Conservation (phyloP, 2,797 vertebrate genomes). For the Rhinophrynus dorsalis region DNA sequence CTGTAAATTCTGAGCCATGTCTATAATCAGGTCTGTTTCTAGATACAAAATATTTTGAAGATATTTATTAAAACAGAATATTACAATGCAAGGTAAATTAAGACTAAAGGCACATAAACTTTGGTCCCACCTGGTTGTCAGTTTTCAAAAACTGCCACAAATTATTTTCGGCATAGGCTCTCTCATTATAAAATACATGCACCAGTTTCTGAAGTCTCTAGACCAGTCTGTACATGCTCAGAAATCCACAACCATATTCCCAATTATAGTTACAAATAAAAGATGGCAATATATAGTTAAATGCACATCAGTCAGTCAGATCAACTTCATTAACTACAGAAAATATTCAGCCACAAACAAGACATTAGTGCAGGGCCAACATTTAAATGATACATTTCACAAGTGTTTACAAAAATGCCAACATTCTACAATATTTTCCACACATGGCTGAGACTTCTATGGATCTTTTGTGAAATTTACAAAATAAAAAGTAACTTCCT, state of each 20-base stretch:
- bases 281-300: conserved; percentile 80
- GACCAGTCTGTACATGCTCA: conserved; percentile 86
- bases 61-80: conserved; percentile 85
- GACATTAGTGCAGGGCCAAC: conserved; percentile 81
- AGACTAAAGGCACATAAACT: conserved; percentile 98
- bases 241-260: conserved; percentile 84
- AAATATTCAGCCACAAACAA: conserved; percentile 83
- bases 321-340: conserved; percentile 82
- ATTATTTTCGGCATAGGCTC: conserved; percentile 76
- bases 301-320: conserved; percentile 80
- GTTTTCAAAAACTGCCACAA: conserved; percentile 82
- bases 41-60: conserved; percentile 83
- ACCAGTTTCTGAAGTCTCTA: conserved; percentile 80
- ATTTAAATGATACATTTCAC: conserved; percentile 76
- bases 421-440: conserved; percentile 73
- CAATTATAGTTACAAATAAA: conserved; percentile 80
- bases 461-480: conserved; percentile 65
- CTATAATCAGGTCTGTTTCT: conserved; percentile 78
- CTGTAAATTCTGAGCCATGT: conserved; percentile 81
- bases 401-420: conserved; percentile 76
- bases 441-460: conserved; percentile 69
- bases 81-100: conserved; percentile 89
- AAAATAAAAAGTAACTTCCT: conserved; percentile 70
- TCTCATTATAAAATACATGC: conserved; percentile 85
- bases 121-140: conserved; percentile 95